Percentiles rank a stretch among this genome's conserved stretches.
These are phyloP conservation scores for Ellobius talpinus DNA, from an alignment of 2,113 vertebrate genomes.

Conservation along the genomic window DNA sequence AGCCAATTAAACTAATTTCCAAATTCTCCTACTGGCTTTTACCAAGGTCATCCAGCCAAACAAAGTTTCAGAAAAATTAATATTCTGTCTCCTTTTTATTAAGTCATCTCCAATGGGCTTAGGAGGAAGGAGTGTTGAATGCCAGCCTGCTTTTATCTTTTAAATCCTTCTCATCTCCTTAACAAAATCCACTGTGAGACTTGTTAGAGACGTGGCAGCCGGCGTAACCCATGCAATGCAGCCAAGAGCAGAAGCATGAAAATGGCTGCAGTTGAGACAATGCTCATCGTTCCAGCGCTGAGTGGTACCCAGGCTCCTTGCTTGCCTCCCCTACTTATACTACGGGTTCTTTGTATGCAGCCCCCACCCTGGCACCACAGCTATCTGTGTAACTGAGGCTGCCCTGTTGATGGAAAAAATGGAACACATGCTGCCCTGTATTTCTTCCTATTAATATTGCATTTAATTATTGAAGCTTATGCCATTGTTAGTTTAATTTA, in stretches of 20 bases:
- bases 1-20: slow-evolving; percentile 84
- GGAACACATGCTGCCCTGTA: background rate
- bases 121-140: slow-evolving; percentile 70
- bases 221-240: slow-evolving; percentile 65
- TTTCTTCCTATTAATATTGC: slow-evolving; percentile 40
- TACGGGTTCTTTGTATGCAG: background rate
- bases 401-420: background rate
- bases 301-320: background rate
- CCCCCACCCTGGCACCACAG: too few relatives aligned
- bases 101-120: slow-evolving; percentile 72
- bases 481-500: slow-evolving; percentile 62
- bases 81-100: slow-evolving; percentile 79
- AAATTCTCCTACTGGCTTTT: slow-evolving; percentile 82
- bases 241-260: slow-evolving; percentile 63
- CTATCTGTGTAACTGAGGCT: background rate
- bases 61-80: slow-evolving; percentile 75
- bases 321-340: background rate
- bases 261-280: slow-evolving; percentile 59
- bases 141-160: slow-evolving; percentile 75
- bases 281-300: slow-evolving; percentile 44
- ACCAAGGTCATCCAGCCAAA: slow-evolving; percentile 81
- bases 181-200: slow-evolving; percentile 76
- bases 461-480: slow-evolving; percentile 61
- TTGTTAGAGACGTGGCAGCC: slow-evolving; percentile 76
- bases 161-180: slow-evolving; percentile 80